Evolutionary conservation across 2,797 vertebrate genomes (phyloP).

Genomic region (Calcarius lapponicus): DNA sequence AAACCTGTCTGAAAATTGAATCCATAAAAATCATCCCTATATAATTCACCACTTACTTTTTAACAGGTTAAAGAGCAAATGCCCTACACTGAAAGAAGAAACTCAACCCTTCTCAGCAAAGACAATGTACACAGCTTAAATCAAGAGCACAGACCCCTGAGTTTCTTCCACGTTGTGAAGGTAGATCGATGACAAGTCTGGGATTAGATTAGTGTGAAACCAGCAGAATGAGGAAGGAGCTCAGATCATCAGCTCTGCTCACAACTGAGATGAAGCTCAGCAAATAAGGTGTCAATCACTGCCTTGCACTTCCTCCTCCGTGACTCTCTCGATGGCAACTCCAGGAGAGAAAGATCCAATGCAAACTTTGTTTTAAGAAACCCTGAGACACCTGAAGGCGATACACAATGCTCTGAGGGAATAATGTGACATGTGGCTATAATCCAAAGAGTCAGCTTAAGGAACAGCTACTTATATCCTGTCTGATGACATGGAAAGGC

Average conservation of each 20-base stretch:
- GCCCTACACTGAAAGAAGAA: not conserved
- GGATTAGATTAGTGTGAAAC: not conserved
- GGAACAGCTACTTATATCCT: not conserved
- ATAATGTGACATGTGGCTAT: not conserved
- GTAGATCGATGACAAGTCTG: not conserved
- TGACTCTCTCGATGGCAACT: not conserved
- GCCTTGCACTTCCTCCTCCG: not conserved
- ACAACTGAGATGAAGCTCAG: not conserved
- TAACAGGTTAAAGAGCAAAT: not conserved
- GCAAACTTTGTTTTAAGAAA: not conserved
- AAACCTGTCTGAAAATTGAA: not conserved
- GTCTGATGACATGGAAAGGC: not conserved
- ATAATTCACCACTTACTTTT: not conserved
- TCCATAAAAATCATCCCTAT: not conserved
- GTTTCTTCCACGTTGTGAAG: not conserved
- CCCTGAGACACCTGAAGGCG: not conserved
- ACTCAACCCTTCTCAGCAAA: not conserved
- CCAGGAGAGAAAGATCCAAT: constrained; percentile 23
- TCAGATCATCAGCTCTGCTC: not conserved
- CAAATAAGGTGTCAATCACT: not conserved
- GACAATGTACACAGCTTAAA: not conserved
- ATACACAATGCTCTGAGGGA: not conserved
- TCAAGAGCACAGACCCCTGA: not conserved
- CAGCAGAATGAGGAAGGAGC: not conserved
- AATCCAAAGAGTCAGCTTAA: not conserved